Percentiles rank a stretch among this genome's conserved stretches.
These are phyloP conservation scores for Muscicapa comitata DNA, from an alignment of 2,797 vertebrate species.

Conservation along the genomic window DNA sequence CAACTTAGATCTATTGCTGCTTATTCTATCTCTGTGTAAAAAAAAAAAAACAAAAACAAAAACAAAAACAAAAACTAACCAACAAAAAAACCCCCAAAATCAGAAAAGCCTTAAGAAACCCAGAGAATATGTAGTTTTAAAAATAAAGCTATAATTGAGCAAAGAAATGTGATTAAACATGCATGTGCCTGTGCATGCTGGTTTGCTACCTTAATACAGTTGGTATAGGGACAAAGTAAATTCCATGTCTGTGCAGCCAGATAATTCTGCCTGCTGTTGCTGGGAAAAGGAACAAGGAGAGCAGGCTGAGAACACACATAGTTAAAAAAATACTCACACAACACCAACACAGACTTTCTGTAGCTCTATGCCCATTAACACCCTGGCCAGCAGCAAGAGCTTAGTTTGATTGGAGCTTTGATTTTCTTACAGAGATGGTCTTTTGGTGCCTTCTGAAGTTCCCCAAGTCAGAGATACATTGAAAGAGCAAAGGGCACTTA, in stretches of 20 bases:
- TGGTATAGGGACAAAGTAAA: neutral
- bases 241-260: neutral
- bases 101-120: neutral
- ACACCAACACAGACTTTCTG: fast-evolving
- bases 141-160: neutral
- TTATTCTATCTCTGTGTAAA: neutral
- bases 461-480: neutral
- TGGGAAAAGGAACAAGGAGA: neutral
- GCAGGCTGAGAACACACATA: neutral
- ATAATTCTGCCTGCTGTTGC: neutral
- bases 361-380: neutral
- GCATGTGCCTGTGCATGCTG: neutral
- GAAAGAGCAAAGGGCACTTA: neutral
- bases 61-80: neutral
- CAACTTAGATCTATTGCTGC: neutral
- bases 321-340: neutral
- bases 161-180: neutral
- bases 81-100: neutral
- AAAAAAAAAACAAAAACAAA: neutral
- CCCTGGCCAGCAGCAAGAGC: neutral
- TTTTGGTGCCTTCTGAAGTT: neutral
- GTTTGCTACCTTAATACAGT: neutral
- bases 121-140: neutral
- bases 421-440: neutral
- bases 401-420: neutral